Percentiles rank a stretch among this genome's conserved stretches.
Conservation (phyloP, 1,140 invertebrate species). For the Hestina assimilis region DNA sequence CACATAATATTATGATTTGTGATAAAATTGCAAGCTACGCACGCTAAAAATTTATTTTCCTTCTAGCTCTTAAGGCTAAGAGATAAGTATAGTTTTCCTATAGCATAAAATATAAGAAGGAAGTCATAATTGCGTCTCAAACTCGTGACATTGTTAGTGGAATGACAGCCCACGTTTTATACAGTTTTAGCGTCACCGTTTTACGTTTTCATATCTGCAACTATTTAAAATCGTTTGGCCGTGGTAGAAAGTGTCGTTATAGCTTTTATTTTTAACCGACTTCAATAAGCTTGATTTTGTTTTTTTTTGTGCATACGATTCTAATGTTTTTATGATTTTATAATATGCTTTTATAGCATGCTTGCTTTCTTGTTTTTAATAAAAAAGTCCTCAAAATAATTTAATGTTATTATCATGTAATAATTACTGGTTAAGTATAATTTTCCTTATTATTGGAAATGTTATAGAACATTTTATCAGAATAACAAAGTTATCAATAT, state of each 20-base stretch:
- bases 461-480: no score
- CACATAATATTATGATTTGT: not conserved
- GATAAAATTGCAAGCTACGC: not conserved
- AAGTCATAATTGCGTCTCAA: slow-evolving; percentile 8
- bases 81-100: not conserved
- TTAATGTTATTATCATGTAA: no score
- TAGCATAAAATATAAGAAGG: not conserved
- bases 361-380: no score
- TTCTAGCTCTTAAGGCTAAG: not conserved
- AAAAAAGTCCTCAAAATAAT: no score
- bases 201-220: slow-evolving; percentile 9
- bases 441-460: no score
- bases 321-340: no score
- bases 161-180: slow-evolving; percentile 12
- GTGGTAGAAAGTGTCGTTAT: not conserved
- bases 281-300: no score
- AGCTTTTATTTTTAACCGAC: no score
- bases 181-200: slow-evolving; percentile 11
- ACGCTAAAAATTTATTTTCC: not conserved
- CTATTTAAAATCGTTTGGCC: slow-evolving; percentile 10
- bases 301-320: no score
- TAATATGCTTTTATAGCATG: no score
- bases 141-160: slow-evolving; percentile 16
- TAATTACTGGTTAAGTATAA: no score
- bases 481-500: no score